phyloP scores from a whole-genome alignment of 2,113 vertebrate species.

The Pseudois nayaur region DNA sequence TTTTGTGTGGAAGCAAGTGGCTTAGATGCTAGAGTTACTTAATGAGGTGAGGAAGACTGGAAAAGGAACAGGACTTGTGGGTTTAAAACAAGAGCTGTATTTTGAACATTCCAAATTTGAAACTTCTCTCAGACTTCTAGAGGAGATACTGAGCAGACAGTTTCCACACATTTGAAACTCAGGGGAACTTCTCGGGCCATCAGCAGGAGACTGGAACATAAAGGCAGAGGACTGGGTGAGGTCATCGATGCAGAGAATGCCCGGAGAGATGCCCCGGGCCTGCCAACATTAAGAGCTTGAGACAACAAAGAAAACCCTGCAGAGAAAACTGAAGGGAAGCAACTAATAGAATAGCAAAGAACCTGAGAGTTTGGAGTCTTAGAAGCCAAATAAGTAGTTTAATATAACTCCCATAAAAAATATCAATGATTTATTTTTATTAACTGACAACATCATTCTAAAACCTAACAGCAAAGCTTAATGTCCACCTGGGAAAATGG shows the following conservation, averaged over 20 bases:
- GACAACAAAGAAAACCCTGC: not conserved
- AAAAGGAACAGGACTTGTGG: not conserved
- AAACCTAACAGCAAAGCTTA: not conserved
- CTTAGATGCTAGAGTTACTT: not conserved
- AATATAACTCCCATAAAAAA: not conserved
- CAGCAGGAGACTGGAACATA: not conserved
- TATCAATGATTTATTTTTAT: constrained; percentile 1
- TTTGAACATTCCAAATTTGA: not conserved
- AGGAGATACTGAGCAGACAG: not conserved
- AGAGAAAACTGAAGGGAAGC: not conserved
- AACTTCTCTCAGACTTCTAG: not conserved
- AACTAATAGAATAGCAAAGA: not conserved
- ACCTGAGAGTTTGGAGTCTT: not conserved
- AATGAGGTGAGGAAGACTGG: not conserved
- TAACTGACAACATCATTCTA: constrained; percentile 15
- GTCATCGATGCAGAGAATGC: not conserved
- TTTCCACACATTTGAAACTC: not conserved
- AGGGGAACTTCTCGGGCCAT: not conserved
- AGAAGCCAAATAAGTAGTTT: not conserved
- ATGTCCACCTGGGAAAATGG: not conserved
- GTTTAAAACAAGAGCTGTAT: not conserved
- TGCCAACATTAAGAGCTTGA: not conserved
- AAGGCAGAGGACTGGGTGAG: not conserved
- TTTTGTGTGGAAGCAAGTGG: not conserved
- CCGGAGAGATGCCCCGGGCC: not conserved